A percentile compares a stretch with the other conserved stretches of the same genome.
Conservation (phyloP, 2,113 vertebrate species). For the Megalops atlanticus region DNA sequence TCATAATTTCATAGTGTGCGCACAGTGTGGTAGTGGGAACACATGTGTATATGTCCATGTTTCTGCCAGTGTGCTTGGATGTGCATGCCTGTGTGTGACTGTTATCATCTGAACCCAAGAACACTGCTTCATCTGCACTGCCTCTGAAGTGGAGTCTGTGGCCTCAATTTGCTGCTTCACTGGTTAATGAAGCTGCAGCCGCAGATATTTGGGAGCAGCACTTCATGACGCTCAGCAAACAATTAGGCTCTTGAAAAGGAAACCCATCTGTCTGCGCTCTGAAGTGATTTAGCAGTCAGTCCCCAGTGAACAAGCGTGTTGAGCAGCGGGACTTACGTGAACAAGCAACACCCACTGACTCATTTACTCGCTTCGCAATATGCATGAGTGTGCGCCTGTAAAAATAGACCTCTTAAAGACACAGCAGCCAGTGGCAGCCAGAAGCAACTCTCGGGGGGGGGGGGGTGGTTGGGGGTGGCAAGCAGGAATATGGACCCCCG, state of each 20-base stretch:
- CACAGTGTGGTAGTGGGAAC: too few species aligned
- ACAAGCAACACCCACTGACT: slow-evolving; percentile 58
- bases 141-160: slow-evolving; percentile 5
- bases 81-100: neutral
- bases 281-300: slow-evolving; percentile 24
- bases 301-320: slow-evolving; percentile 2
- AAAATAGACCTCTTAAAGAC: slow-evolving; percentile 77
- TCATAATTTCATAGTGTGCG: too few species aligned
- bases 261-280: slow-evolving; percentile 28
- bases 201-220: slow-evolving; percentile 8
- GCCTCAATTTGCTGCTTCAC: neutral
- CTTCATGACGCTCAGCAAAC: slow-evolving; percentile 21
- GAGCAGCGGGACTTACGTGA: slow-evolving; percentile 54
- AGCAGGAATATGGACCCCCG: neutral
- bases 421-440: slow-evolving; percentile 57
- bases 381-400: slow-evolving; percentile 72
- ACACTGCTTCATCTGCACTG: neutral
- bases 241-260: slow-evolving; percentile 32
- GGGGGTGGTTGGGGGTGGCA: too few species aligned
- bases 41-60: neutral
- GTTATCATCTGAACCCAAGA: neutral
- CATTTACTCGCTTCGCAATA: slow-evolving; percentile 60
- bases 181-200: slow-evolving; percentile 21
- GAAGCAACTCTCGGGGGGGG: slow-evolving; percentile 33
- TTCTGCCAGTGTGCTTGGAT: neutral